Base-by-base conservation (phyloP, 1,140 invertebrate genomes). In the Drosophila ambigua region DNA sequence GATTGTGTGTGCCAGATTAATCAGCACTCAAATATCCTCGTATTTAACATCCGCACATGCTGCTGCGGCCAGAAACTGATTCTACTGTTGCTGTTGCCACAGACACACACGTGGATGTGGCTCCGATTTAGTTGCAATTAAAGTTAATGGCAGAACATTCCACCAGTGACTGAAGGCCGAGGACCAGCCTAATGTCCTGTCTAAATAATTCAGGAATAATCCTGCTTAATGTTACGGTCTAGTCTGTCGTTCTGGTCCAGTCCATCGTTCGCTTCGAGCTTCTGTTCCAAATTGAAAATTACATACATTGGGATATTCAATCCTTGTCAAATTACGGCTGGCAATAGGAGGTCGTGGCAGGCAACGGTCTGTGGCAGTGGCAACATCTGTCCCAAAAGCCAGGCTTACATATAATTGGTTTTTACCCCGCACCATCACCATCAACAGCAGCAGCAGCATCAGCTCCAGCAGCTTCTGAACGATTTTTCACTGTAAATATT, bases 321-420 rank as follows among this genome's bases (percentile, higher is more conserved):
- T 73, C 71, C 57, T 73, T 73, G 71, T 73, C 71, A 73, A 73
- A 65, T 69, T 69, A 55, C 52, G 4, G 5, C 26, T 7, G 26
- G 35, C 35, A 2, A 39, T 2, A 2, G 11, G 5, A 55, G 66
- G 62, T n/a, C 65, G 20, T 44, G 44, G 67, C 65, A 52, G 35
- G 67, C 63, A 35, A 26, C 48, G 52, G 57, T 11, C 45, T 5
- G 35, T 39, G 35, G 35, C 35, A 39, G 11, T 39, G 35, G 45
- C 45, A 11, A 20, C 50, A 28, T 20, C 60, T 62, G 60, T 24
- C 26, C 63, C 9, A 16, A 15, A 67, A 41, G 39, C 45, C 24
- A 39, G 65, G 65, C 67, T 71, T 71, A 71, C 45, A 69, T 58
- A 68, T 71, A 71, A 71, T 71, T 71, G 67, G 51, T 69, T 71